These are phyloP conservation scores for Leptopilina clavipes DNA, from an alignment of 1,140 invertebrate species.

Conservation along the genomic window DNA sequence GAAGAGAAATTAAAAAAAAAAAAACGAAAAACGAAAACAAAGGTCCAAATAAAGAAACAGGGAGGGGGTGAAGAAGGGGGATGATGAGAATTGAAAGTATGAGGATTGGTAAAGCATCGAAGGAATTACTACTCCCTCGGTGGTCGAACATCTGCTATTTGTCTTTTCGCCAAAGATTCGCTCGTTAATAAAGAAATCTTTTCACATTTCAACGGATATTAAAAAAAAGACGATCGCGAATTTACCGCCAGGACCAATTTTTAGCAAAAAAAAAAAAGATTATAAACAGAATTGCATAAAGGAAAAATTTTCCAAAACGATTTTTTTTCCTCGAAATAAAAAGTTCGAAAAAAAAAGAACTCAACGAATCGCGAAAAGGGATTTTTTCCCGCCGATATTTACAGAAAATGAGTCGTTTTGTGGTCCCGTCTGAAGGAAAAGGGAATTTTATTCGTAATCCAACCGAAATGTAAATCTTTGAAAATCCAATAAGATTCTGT, in stretches of 20 bases:
- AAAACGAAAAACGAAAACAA: conserved; percentile 44
- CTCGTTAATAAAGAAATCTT: conserved; percentile 49
- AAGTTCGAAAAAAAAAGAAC: too few species aligned
- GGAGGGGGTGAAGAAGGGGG: conserved; percentile 34
- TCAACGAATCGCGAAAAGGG: too few species aligned
- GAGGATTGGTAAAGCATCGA: conserved; percentile 49
- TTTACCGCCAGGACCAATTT: background rate
- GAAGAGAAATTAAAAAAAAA: conserved; percentile 46
- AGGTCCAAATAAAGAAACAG: conserved; percentile 38
- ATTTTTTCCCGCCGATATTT: too few species aligned
- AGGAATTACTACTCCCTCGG: conserved; percentile 47
- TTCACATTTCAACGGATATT: conserved; percentile 31
- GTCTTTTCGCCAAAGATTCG: conserved; percentile 46
- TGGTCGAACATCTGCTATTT: conserved; percentile 44
- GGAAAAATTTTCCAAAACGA: too few species aligned
- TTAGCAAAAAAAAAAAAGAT: too few species aligned
- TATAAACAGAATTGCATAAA: too few species aligned
- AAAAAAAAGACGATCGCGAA: conserved; percentile 30
- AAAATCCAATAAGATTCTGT: background rate
- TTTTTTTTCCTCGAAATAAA: too few species aligned
- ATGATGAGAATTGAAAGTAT: background rate
- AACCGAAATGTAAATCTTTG: conserved; percentile 22
- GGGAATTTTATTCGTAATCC: background rate
- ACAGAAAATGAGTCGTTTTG: background rate
- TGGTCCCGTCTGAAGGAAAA: background rate